Base-by-base conservation (phyloP, 2,113 vertebrate genomes). In the Hemibagrus wyckioides region DNA sequence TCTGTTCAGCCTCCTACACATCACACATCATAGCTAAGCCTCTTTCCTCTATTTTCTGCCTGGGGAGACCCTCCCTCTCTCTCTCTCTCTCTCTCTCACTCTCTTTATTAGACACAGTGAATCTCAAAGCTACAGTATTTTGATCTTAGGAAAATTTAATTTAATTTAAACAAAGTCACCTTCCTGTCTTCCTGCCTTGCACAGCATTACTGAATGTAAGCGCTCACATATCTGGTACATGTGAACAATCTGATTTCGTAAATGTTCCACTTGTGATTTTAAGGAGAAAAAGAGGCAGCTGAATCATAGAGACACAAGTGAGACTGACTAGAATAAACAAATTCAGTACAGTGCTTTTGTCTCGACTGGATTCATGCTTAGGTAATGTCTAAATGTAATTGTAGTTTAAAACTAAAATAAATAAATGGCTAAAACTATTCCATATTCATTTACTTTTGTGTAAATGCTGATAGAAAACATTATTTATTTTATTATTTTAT, bases 41-140 rank as follows among this genome's bases (percentile, higher is more conserved):
- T 71, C 57, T 77, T 82, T 90, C 41, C 1, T 90, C 69, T 44
- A 75, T 44, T 83, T 82, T 75, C 52, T 52, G 85, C 79, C 50
- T 59, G 36, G 77, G 77, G 77, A 86, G 61, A 30, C 77, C 67
- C 52, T 39, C 50, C 39, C 44, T 88, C 76, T 54, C n/a, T 79
- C n/a, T 48, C 25, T 48, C 41, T 79, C 3, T 76, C 41, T 48
- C 73, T 76, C 25, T 48, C 73, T 23, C 33, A 41, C 33, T 9
- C 67, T 71, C 36, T 41, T 10, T 44, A 4, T 44, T 4, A 36
- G 7, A 15, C 59, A 63, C 14, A 67, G 36, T n/a, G 56, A 44
- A 41, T 61, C 36, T 48, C 30, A 85, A 77, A 77, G 54, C 71
- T 21, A 61, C 28, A 67, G 30, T 50, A 80, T 80, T 80, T 56